phyloP scores from a whole-genome alignment of 2,888 invertebrate genomes.

The Pristionchus mayeri region DNA sequence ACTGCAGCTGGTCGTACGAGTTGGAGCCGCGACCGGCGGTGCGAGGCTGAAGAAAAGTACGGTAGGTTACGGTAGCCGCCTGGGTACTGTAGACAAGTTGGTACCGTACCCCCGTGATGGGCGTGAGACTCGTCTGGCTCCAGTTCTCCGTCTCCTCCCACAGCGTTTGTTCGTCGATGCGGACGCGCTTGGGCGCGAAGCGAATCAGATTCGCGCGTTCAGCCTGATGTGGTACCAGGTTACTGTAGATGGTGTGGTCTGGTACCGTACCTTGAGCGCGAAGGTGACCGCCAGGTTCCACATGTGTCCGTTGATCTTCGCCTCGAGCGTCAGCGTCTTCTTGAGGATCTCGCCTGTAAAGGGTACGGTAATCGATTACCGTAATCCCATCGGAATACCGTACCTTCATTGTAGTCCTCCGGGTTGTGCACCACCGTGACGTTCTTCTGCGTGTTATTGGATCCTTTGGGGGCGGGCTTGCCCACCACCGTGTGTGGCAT shows the following conservation, averaged over 20 bases:
- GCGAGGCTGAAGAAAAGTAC: background rate
- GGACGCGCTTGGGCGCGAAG: constrained; percentile 15
- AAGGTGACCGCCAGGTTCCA: background rate
- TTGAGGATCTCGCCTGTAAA: constrained; percentile 31
- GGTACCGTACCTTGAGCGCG: background rate
- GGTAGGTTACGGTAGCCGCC: background rate
- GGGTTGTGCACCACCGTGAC: constrained; percentile 23
- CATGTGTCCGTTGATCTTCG: constrained; percentile 35
- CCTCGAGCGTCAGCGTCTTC: constrained; percentile 41
- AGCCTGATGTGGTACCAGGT: background rate
- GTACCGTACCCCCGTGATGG: constrained; percentile 36
- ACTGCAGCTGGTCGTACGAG: constrained; percentile 2
- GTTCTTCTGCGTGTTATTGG: constrained; percentile 6
- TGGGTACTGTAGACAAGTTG: background rate
- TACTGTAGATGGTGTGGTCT: background rate
- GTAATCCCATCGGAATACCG: background rate
- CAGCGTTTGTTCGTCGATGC: constrained; percentile 27
- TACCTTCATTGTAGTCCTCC: constrained; percentile 35
- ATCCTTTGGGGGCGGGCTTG: background rate
- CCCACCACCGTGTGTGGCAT: no score
- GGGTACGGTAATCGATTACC: no score
- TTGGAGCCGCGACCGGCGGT: background rate
- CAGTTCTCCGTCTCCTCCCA: constrained; percentile 32
- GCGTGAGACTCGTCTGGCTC: constrained; percentile 39
- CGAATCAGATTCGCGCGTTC: constrained; percentile 4